A percentile compares a stretch with the other conserved stretches of the same genome.
These are phyloP conservation scores for Caradrina clavipalpis DNA, from an alignment of 2,888 invertebrate species.

Conservation along the genomic window DNA sequence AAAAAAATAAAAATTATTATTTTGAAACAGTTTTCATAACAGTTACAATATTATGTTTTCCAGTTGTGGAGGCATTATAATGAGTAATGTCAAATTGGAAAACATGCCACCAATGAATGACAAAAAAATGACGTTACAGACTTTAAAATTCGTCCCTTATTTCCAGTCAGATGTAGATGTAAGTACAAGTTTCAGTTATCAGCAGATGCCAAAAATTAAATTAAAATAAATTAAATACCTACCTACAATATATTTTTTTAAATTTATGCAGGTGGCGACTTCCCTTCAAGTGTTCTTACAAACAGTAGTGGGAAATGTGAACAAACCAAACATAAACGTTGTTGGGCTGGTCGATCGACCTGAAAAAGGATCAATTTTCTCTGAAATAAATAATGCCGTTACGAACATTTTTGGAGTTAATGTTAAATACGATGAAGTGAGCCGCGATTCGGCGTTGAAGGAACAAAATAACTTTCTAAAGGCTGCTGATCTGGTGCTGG, in stretches of 20 bases:
- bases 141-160: conserved; percentile 57
- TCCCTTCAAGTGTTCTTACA: conserved; percentile 65
- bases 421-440: conserved; percentile 53
- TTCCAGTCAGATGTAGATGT: conserved; percentile 51
- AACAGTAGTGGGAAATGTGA: conserved; percentile 68
- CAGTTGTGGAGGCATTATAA: conserved; percentile 70
- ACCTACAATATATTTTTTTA: background rate
- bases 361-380: conserved; percentile 40
- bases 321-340: conserved; percentile 56
- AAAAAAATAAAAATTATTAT: background rate
- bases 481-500: conserved; percentile 57
- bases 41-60: conserved; percentile 9
- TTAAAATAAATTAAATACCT: background rate
- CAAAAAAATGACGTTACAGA: conserved; percentile 46
- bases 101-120: conserved; percentile 46
- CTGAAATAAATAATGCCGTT: conserved; percentile 44
- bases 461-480: conserved; percentile 27
- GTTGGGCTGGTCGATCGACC: conserved; percentile 50
- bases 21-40: background rate
- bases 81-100: conserved; percentile 62
- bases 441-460: conserved; percentile 9
- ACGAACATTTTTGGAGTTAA: conserved; percentile 42
- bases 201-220: background rate
- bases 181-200: conserved; percentile 33
- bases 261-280: conserved; percentile 44